Base-by-base conservation (phyloP, 2,113 vertebrate genomes). In the Plectropomus leopardus region DNA sequence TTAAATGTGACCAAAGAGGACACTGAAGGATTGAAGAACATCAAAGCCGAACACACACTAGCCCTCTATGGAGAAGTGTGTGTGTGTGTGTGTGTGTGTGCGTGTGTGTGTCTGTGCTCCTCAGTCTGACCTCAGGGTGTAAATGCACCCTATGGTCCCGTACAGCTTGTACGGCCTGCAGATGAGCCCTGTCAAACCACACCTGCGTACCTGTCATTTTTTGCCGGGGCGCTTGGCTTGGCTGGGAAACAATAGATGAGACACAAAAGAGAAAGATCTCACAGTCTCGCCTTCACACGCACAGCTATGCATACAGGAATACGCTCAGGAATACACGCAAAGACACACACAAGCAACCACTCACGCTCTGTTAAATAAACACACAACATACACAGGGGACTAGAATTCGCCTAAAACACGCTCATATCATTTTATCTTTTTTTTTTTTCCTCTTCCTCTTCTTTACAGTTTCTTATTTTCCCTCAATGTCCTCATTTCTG, bases 401-500 rank as follows among this genome's bases (percentile, higher is more conserved):
- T 48, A 24, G 63, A 63, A 85, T 78, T 34, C 0, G 23, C 61
- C 61, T 60, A 51, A 72, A 79, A 75, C 66, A 44, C 1, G 15
- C 48, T 78, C 63, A 42, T 32, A 76, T 78, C 42, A 67, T 82
- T 34, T 68, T 57, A 55, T 82, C 57, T 82, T 44, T 51, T 75
- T 82, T 40, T 28, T 28, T 45, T 40, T 51, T 76, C 63, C 51
- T 17, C 34, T n/a, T 26, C 44, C 36, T 72, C 28, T 40, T 73
- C 83, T 82, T 88, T 84, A 82, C 86, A 84, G 86, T 72, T 89
- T 87, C 78, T 73, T 69, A 51, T 77, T 84, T 72, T 83, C 48
- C 82, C 72, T 88, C 86, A 91, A 88, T 91, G 88, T 91, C 85
- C 86, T 89, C 60, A 40, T 91, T 92, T 87, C 81, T 86, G 78